Percentiles rank a stretch among this genome's conserved stretches.
These are phyloP conservation scores for Temnothorax ravouxi DNA, from an alignment of 2,888 invertebrate species.

Conservation along the genomic window DNA sequence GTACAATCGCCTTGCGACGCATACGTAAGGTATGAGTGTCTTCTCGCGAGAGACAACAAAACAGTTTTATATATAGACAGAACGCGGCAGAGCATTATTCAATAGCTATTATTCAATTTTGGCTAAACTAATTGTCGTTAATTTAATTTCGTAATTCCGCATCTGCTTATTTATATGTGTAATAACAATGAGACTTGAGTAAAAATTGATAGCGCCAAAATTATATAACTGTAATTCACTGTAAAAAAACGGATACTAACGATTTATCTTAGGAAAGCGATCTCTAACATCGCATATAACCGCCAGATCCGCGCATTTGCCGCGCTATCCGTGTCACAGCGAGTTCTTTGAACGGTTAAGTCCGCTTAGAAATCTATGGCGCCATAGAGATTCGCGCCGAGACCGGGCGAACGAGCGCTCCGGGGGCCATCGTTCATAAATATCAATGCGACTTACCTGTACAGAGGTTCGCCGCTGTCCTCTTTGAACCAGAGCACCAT, in stretches of 20 bases:
- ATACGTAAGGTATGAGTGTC: neutral
- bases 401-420: conserved; percentile 38
- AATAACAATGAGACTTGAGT: neutral
- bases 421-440: conserved; percentile 56
- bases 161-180: neutral
- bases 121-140: neutral
- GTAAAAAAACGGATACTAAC: neutral
- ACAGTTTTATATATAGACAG: conserved; percentile 1
- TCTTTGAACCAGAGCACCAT: conserved; percentile 97
- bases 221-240: neutral
- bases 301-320: neutral
- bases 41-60: neutral
- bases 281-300: neutral
- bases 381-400: conserved; percentile 25
- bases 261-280: neutral
- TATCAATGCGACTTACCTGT: conserved; percentile 89
- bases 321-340: neutral
- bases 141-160: neutral
- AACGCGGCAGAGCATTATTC: neutral
- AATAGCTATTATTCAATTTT: neutral
- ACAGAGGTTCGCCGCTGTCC: conserved; percentile 91
- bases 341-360: conserved; percentile 31
- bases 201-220: neutral
- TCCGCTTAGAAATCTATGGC: conserved; percentile 39
- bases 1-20: conserved; percentile 13